Base-by-base conservation (phyloP, 2,888 invertebrate species). In the Abscondita cerata region DNA sequence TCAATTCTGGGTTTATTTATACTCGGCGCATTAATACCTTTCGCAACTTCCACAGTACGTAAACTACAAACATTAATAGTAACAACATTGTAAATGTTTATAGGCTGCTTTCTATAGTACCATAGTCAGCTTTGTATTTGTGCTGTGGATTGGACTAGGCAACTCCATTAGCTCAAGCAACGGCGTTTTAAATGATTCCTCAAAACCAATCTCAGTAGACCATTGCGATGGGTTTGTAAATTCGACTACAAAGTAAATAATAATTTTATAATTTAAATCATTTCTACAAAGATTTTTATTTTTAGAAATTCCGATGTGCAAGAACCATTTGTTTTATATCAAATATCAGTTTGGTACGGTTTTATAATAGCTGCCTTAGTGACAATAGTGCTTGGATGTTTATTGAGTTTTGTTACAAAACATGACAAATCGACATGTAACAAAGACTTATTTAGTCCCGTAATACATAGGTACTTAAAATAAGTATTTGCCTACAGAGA, bases 1-100 rank as follows among this genome's bases (percentile, higher is more conserved):
- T 86, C 89, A 0, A 76, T 87, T 6, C 79, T 89, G 4, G 89
- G 89, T 0, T 78, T 89, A 0, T 90, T 89, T 70, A 83, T 86
- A 0, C 75, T 89, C 38, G 89, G 89, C 11, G 86, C 89, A 71
- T 82, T 89, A 25, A 84, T 87, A 62, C 87, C 89, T 0, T 85
- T 85, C 70, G 85, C 85, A 0, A 87, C 86, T 66, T 82, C 85
- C 70, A 83, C 83, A 52, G 41, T 41, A 41, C 13, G n/a, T 1
- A 12, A 15, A 6, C 13, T n/a, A n/a, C n/a, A n/a, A n/a, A n/a
- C n/a, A n/a, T n/a, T n/a, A n/a, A n/a, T 38, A n/a, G n/a, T n/a
- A n/a, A n/a, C n/a, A n/a, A n/a, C n/a, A n/a, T n/a, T n/a, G n/a
- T n/a, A n/a, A 6, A 12, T 16, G n/a, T 13, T 16, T 41, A 8